Conservation (phyloP, 2,888 invertebrate species). For the Drosophila rellima region DNA sequence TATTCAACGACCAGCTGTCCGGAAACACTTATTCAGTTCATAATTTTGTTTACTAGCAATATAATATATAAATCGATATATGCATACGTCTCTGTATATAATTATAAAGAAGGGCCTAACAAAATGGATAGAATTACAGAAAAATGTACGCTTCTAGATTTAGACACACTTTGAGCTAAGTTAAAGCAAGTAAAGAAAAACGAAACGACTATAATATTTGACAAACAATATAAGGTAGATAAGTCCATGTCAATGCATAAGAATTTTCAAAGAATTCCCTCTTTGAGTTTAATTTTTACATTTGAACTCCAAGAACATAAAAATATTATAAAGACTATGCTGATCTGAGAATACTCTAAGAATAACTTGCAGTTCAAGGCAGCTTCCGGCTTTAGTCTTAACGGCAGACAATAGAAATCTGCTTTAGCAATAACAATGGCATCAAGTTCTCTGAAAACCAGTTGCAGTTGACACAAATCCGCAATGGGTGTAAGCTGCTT, state of each 20-base stretch:
- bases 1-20: constrained; percentile 7
- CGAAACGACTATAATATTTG: too few relatives aligned
- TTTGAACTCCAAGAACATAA: neutral
- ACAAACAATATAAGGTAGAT: too few relatives aligned
- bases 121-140: too few relatives aligned
- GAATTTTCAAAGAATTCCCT: neutral
- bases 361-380: constrained; percentile 1
- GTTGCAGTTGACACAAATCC: constrained; percentile 7
- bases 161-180: too few relatives aligned
- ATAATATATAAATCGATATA: neutral
- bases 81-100: too few relatives aligned
- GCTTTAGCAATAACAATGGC: constrained; percentile 10
- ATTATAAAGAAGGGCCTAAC: too few relatives aligned
- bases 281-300: neutral
- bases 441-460: constrained; percentile 4
- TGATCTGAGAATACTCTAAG: neutral
- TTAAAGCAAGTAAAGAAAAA: too few relatives aligned
- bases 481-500: constrained; percentile 15
- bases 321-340: neutral
- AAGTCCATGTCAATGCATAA: too few relatives aligned
- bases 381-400: neutral
- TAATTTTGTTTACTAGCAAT: constrained; percentile 4
- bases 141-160: too few relatives aligned
- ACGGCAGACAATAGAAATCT: neutral
- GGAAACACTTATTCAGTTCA: constrained; percentile 17